These are phyloP conservation scores for Dinothrombium tinctorium DNA, from an alignment of 1,140 invertebrate genomes.

Conservation along the genomic window DNA sequence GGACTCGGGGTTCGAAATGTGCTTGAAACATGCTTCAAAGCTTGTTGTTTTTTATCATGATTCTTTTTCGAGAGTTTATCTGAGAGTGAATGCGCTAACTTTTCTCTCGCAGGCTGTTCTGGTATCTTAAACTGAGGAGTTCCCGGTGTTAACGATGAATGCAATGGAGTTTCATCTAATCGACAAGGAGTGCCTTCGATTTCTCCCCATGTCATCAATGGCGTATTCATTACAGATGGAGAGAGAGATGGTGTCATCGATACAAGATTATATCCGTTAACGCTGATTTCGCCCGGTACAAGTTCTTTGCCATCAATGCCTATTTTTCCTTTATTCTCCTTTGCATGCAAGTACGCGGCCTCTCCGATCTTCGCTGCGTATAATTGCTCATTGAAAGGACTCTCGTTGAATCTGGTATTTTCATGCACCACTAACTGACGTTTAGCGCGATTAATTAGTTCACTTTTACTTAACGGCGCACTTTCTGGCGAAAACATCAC, in stretches of 20 bases:
- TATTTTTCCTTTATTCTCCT: conserved; percentile 45
- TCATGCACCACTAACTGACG: conserved; percentile 46
- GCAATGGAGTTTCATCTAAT: conserved; percentile 22
- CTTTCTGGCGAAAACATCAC: conserved; percentile 91
- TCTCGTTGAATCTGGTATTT: conserved; percentile 53
- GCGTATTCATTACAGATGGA: conserved; percentile 46
- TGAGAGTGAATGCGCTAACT: conserved; percentile 59
- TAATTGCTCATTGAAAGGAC: conserved; percentile 51
- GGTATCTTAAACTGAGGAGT: conserved; percentile 60
- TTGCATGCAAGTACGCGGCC: conserved; percentile 25
- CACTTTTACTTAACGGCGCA: conserved; percentile 40
- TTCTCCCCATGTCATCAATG: conserved; percentile 96
- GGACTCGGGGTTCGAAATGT: conserved; percentile 15
- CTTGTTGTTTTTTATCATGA: conserved; percentile 36
- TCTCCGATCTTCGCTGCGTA: conserved; percentile 46
- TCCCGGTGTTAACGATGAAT: conserved; percentile 29
- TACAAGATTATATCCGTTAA: conserved; percentile 56
- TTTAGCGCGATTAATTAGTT: conserved; percentile 44
- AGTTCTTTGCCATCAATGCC: conserved; percentile 76
- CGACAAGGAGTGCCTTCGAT: conserved; percentile 87
- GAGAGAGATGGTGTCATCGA: conserved; percentile 54
- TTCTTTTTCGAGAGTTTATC: conserved; percentile 69
- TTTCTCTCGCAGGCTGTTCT: conserved; percentile 49
- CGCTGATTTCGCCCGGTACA: conserved; percentile 28
- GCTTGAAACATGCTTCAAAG: conserved; percentile 22